Percentiles rank a stretch among this genome's conserved stretches.
These are phyloP conservation scores for Lindbergichthys nudifrons DNA, from an alignment of 2,797 vertebrate species.

Conservation along the genomic window DNA sequence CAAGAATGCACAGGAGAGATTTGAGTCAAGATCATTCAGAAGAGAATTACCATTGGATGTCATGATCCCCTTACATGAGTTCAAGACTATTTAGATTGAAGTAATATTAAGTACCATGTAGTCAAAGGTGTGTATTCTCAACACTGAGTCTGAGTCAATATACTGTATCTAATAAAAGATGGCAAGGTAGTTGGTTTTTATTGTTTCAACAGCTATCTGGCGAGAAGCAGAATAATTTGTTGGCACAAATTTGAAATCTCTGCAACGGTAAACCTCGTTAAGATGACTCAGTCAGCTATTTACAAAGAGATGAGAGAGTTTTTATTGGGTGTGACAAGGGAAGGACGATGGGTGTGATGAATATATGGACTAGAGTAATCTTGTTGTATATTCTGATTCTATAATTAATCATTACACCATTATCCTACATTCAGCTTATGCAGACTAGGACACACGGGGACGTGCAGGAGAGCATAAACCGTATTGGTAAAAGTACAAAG, in stretches of 20 bases:
- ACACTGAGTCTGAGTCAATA: neutral
- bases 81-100: neutral
- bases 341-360: neutral
- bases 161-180: neutral
- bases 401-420: neutral
- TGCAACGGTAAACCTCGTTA: slow-evolving; percentile 23
- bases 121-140: neutral
- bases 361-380: neutral
- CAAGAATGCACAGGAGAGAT: neutral
- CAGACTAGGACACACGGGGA: too few relatives aligned
- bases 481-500: neutral
- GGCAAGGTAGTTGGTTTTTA: neutral
- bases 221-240: slow-evolving; percentile 29
- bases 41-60: neutral
- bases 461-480: neutral
- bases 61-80: neutral
- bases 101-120: neutral
- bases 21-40: too few relatives aligned
- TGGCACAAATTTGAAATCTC: slow-evolving; percentile 52
- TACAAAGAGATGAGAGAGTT: slow-evolving; percentile 32
- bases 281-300: slow-evolving; percentile 47
- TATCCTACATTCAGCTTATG: neutral
- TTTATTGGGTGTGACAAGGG: slow-evolving; percentile 32
- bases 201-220: slow-evolving; percentile 6
- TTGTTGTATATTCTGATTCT: neutral